Evolutionary conservation across 2,888 invertebrate species (phyloP), one percentile per base, ranked within the genome.

Genomic region (Blomia tropicalis): DNA sequence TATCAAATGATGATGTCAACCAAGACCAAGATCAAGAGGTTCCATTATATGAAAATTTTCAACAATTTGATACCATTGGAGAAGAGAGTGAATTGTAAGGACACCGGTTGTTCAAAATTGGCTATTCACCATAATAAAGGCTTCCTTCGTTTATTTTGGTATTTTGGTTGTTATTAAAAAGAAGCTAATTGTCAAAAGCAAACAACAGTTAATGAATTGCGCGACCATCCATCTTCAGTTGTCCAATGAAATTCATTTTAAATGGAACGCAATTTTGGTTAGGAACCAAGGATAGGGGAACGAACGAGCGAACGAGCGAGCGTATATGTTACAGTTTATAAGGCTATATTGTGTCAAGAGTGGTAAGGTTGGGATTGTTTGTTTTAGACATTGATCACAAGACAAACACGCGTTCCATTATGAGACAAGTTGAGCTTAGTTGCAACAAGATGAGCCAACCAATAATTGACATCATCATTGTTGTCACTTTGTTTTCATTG

Each of bases 41-140:
- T n/a, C 56, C 62, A 14, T 32, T 62, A n/a, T 62, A 62, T 47
- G 62, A 62, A 32, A 62, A 62, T 32, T 62, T 31, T 25, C 56
- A 41, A 31, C 62, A 41, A 11, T 62, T 62, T 58, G 56, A 58
- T 23, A 32, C 58, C 43, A 62, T 62, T 23, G 56, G 60, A 14
- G 60, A 62, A 58, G 62, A 62, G 32, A 31, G 31, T 3, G 62
- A 62, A 27, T n/a, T 47, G 7, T 47, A 19, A 27, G 7, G 27
- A 25, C 7, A n/a, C 41, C 14, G 14, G 14, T 14, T n/a, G n/a
- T 41, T 41, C 14, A 17, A 14, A 17, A 17, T 41, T n/a, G 14
- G 41, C 14, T 41, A n/a, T 17, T 41, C 41, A 41, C n/a, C 41
- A 41, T 17, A n/a, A 14, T 17, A 41, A 17, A 14, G 14, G 14